phyloP scores from a whole-genome alignment of 2,113 vertebrate genomes.

The Stegostoma tigrinum region DNA sequence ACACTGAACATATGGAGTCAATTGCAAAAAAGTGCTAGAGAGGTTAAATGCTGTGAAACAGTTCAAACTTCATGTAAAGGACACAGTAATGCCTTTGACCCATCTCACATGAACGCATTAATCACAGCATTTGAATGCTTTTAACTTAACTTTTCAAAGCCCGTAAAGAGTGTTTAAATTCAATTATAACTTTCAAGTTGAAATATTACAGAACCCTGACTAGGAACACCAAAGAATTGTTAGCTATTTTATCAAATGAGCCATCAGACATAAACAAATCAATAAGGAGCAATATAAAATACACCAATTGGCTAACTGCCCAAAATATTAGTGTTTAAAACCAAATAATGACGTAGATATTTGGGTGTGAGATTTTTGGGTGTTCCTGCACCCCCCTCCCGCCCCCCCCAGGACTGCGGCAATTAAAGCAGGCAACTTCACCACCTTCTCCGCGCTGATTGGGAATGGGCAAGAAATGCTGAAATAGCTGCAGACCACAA shows the following conservation, averaged over 20 bases:
- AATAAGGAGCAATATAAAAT: not conserved
- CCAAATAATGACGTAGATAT: not conserved
- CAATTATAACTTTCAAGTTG: constrained; percentile 74
- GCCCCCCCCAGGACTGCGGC: no score
- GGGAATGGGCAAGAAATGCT: no score
- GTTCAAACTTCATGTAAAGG: constrained; percentile 70
- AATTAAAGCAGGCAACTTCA: no score
- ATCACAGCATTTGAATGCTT: constrained; percentile 74
- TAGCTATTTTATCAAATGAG: constrained; percentile 14
- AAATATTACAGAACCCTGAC: constrained; percentile 69
- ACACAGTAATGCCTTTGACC: constrained; percentile 87
- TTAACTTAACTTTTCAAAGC: constrained; percentile 68
- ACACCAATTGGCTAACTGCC: not conserved
- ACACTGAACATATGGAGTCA: constrained; percentile 59
- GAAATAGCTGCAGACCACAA: no score
- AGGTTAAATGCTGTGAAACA: constrained; percentile 58
- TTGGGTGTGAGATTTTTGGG: not conserved
- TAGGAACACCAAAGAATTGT: constrained; percentile 41
- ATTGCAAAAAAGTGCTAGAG: constrained; percentile 52
- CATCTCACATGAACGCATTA: constrained; percentile 78
- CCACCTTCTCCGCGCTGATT: no score
- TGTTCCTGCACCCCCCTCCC: not conserved
- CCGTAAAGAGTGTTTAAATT: constrained; percentile 79
- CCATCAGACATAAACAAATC: constrained; percentile 10
- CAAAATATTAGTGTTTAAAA: not conserved